A percentile compares a stretch with the other conserved stretches of the same genome.
Conservation (phyloP, 2,797 vertebrate species). For the Melopsittacus undulatus region DNA sequence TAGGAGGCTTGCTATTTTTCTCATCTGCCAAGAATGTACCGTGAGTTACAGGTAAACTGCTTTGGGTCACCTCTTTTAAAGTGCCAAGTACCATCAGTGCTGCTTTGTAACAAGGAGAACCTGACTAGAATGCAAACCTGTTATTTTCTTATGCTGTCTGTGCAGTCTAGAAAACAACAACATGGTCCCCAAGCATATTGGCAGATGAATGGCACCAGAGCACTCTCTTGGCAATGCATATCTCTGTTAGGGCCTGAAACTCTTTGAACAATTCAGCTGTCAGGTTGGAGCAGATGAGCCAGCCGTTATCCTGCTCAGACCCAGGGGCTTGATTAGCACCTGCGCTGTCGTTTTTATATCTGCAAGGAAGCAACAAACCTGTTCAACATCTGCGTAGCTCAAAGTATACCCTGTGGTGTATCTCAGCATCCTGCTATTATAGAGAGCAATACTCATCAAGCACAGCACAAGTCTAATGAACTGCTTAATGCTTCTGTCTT, state of each 20-base stretch:
- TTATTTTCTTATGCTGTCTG: neutral
- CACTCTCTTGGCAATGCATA: constrained; percentile 10
- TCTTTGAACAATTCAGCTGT: constrained; percentile 57
- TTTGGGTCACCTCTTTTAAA: neutral
- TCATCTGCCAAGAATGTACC: accelerated
- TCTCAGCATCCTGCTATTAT: neutral
- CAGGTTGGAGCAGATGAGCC: constrained; percentile 31
- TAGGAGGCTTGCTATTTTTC: neutral
- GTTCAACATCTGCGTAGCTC: constrained; percentile 25
- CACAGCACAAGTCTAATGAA: neutral
- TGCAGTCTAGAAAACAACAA: constrained; percentile 2
- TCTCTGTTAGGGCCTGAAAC: neutral
- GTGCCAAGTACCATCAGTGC: neutral
- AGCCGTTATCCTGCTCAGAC: neutral
- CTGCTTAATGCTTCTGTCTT: neutral
- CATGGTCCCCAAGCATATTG: constrained; percentile 20
- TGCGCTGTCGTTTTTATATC: constrained; percentile 25
- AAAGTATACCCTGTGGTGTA: neutral
- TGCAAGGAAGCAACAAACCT: constrained; percentile 33
- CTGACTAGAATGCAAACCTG: constrained; percentile 1
- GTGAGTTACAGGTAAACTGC: neutral
- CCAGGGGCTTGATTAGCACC: constrained; percentile 54
- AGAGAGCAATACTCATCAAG: neutral
- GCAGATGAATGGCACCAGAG: constrained; percentile 44
- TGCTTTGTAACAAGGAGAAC: neutral